Conservation (phyloP, 2,113 vertebrate species). For the Sinocyclocheilus grahami region DNA sequence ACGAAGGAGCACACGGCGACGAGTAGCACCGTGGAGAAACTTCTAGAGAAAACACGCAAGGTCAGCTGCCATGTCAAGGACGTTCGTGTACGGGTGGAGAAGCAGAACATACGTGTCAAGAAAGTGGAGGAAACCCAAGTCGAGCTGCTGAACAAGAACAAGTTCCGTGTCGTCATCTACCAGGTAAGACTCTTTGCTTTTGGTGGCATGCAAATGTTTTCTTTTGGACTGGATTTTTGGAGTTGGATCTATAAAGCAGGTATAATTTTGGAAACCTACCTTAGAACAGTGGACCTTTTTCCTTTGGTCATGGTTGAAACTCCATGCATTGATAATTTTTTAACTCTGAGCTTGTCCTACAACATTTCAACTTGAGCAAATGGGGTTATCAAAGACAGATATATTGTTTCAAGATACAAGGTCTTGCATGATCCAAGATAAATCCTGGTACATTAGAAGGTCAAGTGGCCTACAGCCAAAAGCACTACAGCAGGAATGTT, state of each 20-base stretch:
- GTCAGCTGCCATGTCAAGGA: slow-evolving; percentile 93
- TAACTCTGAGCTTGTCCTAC: not conserved
- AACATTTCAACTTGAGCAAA: slow-evolving; percentile 55
- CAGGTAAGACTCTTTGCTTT: slow-evolving; percentile 81
- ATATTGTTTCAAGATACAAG: slow-evolving; percentile 74
- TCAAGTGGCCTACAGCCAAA: slow-evolving; percentile 64
- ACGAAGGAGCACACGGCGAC: slow-evolving; percentile 85
- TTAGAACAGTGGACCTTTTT: not conserved
- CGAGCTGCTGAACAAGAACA: slow-evolving; percentile 95
- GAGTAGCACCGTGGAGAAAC: slow-evolving; percentile 80
- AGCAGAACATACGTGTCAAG: slow-evolving; percentile 83
- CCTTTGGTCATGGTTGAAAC: not conserved
- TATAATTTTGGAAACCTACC: not conserved
- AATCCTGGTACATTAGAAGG: slow-evolving; percentile 73
- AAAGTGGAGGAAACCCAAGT: slow-evolving; percentile 92
- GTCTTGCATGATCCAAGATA: slow-evolving; percentile 68
- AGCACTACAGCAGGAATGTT: slow-evolving; percentile 62
- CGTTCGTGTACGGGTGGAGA: slow-evolving; percentile 88
- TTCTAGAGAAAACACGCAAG: slow-evolving; percentile 92
- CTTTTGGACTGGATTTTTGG: not conserved
- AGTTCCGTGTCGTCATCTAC: slow-evolving; percentile 96
- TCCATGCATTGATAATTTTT: not conserved
- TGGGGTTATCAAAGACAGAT: slow-evolving; percentile 55
- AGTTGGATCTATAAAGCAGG: not conserved
- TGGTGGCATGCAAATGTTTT: not conserved